These are phyloP conservation scores for Stichodactyla mertensii DNA, from an alignment of 64 coral and sea anemone genomes.

Conservation along the genomic window DNA sequence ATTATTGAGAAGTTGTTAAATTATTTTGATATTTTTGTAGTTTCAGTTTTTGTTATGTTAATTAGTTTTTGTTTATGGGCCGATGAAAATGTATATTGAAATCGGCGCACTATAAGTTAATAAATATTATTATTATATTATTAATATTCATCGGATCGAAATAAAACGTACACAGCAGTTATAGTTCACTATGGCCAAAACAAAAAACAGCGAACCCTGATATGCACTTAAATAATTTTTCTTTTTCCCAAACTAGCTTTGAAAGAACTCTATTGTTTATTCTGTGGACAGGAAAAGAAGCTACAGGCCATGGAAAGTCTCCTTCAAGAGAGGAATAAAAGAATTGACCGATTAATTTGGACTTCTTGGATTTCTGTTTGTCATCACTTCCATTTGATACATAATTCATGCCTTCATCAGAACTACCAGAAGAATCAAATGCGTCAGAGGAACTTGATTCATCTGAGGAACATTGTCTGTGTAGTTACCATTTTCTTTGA, in stretches of 20 bases:
- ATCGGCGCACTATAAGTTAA: too few species aligned
- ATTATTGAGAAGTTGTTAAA: too few species aligned
- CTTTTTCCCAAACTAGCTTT: constrained; percentile 23
- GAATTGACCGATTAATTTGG: constrained; percentile 44
- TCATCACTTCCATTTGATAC: background rate
- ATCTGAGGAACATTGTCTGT: background rate
- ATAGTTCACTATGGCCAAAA: too few species aligned
- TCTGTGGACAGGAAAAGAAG: constrained; percentile 19
- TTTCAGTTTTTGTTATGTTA: too few species aligned
- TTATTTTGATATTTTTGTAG: too few species aligned
- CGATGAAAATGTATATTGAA: too few species aligned
- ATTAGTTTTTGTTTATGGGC: too few species aligned
- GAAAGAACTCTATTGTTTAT: constrained; percentile 27
- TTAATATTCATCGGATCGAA: too few species aligned
- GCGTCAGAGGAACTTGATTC: background rate
- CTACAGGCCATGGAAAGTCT: constrained; percentile 40
- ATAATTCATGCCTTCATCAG: background rate
- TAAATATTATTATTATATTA: too few species aligned
- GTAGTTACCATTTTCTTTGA: background rate
- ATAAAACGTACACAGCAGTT: too few species aligned
- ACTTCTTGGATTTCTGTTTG: constrained; percentile 2
- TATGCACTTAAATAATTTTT: too few species aligned
- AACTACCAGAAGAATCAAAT: background rate
- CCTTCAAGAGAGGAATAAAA: constrained; percentile 45
- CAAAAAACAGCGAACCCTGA: too few species aligned